Percentiles rank a stretch among this genome's conserved stretches.
Evolutionary conservation across 2,113 vertebrate genomes (phyloP).

Genomic region (Aphyosemion australe): DNA sequence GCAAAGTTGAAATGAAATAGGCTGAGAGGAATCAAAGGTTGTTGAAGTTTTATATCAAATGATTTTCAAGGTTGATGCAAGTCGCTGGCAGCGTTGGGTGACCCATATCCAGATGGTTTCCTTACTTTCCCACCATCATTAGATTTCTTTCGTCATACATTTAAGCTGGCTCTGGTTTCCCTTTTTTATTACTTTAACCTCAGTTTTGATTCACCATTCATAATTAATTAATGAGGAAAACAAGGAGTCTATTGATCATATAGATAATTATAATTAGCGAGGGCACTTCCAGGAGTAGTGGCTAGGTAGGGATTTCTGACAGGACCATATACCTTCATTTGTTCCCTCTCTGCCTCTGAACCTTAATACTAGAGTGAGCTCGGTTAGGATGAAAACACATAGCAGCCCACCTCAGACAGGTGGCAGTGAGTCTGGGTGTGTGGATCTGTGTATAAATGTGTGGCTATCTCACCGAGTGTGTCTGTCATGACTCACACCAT

Average conservation of each 20-base stretch:
- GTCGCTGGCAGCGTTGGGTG: slow-evolving; percentile 16
- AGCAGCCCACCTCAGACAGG: slow-evolving; percentile 57
- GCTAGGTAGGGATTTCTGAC: slow-evolving; percentile 45
- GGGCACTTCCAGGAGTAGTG: slow-evolving; percentile 64
- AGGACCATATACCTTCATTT: slow-evolving; percentile 61
- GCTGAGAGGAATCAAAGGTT: background rate
- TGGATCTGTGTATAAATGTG: slow-evolving; percentile 31
- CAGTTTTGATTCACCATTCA: slow-evolving; percentile 51
- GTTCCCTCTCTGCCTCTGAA: slow-evolving; percentile 42
- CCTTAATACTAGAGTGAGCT: slow-evolving; percentile 52
- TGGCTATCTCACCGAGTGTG: slow-evolving; percentile 26
- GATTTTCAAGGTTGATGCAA: slow-evolving; percentile 38
- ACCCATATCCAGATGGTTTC: no score
- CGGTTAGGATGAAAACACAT: slow-evolving; percentile 70
- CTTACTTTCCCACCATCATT: slow-evolving; percentile 25
- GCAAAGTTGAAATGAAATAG: slow-evolving; percentile 6
- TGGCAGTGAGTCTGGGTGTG: slow-evolving; percentile 27
- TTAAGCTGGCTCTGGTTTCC: slow-evolving; percentile 60
- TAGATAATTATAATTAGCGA: slow-evolving; percentile 71
- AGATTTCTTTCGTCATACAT: slow-evolving; percentile 14
- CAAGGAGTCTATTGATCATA: slow-evolving; percentile 79
- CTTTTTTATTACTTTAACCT: slow-evolving; percentile 68
- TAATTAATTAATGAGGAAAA: slow-evolving; percentile 79
- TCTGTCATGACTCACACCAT: slow-evolving; percentile 50
- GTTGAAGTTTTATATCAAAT: slow-evolving; percentile 41